Conservation (phyloP, 2,888 invertebrate genomes). For the Dynastes maya region DNA sequence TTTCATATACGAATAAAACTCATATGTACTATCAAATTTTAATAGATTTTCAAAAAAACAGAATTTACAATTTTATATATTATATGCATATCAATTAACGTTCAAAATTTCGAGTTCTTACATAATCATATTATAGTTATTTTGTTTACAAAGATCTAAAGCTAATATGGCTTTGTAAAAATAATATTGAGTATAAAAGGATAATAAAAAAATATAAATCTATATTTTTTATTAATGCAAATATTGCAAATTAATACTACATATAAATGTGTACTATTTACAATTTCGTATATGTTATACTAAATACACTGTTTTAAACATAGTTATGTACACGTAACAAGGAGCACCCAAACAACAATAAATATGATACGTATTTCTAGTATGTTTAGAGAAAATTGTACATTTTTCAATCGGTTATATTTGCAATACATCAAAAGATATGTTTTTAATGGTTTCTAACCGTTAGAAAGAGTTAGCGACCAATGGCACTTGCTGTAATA, state of each 20-base stretch:
- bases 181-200: constrained; percentile 12
- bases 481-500: neutral
- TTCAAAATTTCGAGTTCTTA: constrained; percentile 4
- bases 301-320: neutral
- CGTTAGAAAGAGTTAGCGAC: too few species aligned
- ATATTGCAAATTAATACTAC: constrained; percentile 3
- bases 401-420: constrained; percentile 10
- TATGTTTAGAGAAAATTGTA: constrained; percentile 38
- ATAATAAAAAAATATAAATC: constrained; percentile 32
- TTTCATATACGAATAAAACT: too few species aligned
- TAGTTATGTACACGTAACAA: constrained; percentile 28
- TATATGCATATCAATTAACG: constrained; percentile 20
- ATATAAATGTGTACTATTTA: constrained; percentile 29
- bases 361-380: constrained; percentile 17
- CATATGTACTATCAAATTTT: constrained; percentile 15
- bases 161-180: constrained; percentile 43
- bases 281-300: neutral
- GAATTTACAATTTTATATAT: constrained; percentile 36
- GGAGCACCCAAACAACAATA: constrained; percentile 19
- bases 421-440: constrained; percentile 23
- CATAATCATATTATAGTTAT: constrained; percentile 14
- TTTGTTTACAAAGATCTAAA: constrained; percentile 23
- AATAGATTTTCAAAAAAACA: constrained; percentile 35
- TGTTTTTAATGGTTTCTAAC: too few species aligned
- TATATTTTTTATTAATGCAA: constrained; percentile 9